These are phyloP conservation scores for Halocynthia aurantium DNA, from an alignment of 23 tunicate genomes.

Conservation along the genomic window DNA sequence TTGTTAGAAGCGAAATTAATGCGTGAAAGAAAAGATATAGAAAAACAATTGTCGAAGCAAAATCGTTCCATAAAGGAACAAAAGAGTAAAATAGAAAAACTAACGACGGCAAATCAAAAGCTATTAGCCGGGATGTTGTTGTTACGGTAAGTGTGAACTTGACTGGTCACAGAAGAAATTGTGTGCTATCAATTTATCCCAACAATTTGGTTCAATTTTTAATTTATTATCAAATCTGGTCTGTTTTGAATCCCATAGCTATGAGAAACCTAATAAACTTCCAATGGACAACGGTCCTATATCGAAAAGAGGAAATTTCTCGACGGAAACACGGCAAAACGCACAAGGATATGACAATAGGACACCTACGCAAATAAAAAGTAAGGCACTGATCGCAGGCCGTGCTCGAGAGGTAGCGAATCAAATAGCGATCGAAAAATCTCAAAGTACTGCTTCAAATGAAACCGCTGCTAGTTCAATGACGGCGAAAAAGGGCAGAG, in stretches of 20 bases:
- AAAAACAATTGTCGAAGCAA: conserved; percentile 2
- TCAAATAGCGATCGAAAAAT: neutral
- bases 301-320: neutral
- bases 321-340: neutral
- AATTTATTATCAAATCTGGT: too few relatives aligned
- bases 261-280: neutral
- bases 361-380: neutral
- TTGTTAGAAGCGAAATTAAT: conserved; percentile 7
- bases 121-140: conserved; percentile 31
- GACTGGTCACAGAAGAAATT: too few relatives aligned
- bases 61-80: conserved; percentile 23
- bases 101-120: conserved; percentile 47
- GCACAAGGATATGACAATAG: neutral
- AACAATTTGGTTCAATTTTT: too few relatives aligned
- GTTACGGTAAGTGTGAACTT: conserved; percentile 14
- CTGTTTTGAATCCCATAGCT: neutral
- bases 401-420: neutral
- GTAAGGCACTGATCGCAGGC: conserved; percentile 1
- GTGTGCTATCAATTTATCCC: too few relatives aligned
- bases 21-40: conserved; percentile 16
- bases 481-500: neutral
- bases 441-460: neutral
- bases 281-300: neutral
- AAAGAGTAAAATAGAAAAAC: conserved; percentile 24
- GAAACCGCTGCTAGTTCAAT: neutral